Evolutionary conservation across 2,888 invertebrate species (phyloP), one percentile per base, ranked within the genome.

Genomic region (Metellina segmentata): DNA sequence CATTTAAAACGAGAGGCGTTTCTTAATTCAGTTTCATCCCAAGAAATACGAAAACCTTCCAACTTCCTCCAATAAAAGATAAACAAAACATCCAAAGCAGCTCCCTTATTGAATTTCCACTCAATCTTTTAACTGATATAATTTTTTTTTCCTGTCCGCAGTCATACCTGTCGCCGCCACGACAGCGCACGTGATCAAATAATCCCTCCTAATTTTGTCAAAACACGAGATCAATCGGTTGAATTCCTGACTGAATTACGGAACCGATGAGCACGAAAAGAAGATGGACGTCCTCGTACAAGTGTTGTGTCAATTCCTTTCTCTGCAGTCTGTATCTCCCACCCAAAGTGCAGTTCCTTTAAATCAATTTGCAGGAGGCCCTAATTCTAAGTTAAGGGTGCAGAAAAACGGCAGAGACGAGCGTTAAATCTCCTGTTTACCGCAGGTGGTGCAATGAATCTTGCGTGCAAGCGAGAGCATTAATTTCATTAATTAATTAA

Each of bases 401-500:
- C 74, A 74, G 70, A 88, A 88, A 88, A 88, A 88, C 75, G 74
- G 13, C 61, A 51, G 51, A 52, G 19, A n/a, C 19, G 51, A 20
- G 72, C 78, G 51, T 79, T 90, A 90, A 90, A 85, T 90, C 85
- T 77, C 61, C 89, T 85, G 85, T 90, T 90, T 90, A 90, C 85
- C 89, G 89, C 89, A 90, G 83, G 89, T 83, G 89, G 83, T 79
- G 71, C 79, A 78, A 85, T 90, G 85, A 90, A 90, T 79, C 81
- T 88, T 88, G 75, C 81, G 72, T 49, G 69, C 81, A 69, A 75
- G 88, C 69, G 53, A 61, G 69, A 79, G 81, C 88, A 88, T 88
- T 88, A 88, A 88, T 88, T 88, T 88, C 81, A 88, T 88, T 88
- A 88, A 88, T 88, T 88, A 88, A 88, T 88, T 88, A 82, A 82